Evolutionary conservation across 1,140 invertebrate species (phyloP).

Genomic region (Drosophila lacertosa): DNA sequence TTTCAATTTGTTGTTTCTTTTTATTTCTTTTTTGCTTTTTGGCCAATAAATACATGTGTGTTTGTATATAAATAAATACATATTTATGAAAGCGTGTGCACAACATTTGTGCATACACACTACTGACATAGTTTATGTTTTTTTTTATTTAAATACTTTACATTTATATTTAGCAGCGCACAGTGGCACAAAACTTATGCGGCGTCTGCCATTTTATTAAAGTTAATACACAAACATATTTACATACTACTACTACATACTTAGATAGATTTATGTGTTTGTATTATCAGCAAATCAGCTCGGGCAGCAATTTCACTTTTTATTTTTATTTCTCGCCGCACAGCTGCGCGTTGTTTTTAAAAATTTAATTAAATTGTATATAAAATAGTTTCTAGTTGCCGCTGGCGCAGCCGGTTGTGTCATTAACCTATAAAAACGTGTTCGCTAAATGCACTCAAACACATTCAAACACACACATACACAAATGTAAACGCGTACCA

Average conservation of each 20-base stretch:
- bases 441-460: slow-evolving; percentile 46
- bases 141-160: slow-evolving; percentile 29
- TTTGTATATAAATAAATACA: slow-evolving; percentile 1
- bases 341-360: slow-evolving; percentile 43
- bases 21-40: slow-evolving; percentile 7
- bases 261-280: no score
- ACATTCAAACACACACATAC: background rate
- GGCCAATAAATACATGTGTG: slow-evolving; percentile 36
- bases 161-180: slow-evolving; percentile 53
- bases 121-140: slow-evolving; percentile 69
- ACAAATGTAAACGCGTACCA: background rate
- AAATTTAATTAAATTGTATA: slow-evolving; percentile 26
- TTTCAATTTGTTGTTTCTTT: slow-evolving; percentile 30
- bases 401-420: slow-evolving; percentile 60
- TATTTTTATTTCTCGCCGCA: slow-evolving; percentile 13
- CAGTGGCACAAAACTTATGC: slow-evolving; percentile 41
- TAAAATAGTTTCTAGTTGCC: slow-evolving; percentile 51
- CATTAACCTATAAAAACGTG: slow-evolving; percentile 81
- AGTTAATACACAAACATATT: no score
- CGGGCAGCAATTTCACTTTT: slow-evolving; percentile 54
- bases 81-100: slow-evolving; percentile 21
- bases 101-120: slow-evolving; percentile 75
- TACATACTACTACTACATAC: no score
- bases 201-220: no score
- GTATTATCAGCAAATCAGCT: slow-evolving; percentile 21